Base-by-base conservation (phyloP, 1,140 invertebrate genomes). In the Bombus soroeensis region DNA sequence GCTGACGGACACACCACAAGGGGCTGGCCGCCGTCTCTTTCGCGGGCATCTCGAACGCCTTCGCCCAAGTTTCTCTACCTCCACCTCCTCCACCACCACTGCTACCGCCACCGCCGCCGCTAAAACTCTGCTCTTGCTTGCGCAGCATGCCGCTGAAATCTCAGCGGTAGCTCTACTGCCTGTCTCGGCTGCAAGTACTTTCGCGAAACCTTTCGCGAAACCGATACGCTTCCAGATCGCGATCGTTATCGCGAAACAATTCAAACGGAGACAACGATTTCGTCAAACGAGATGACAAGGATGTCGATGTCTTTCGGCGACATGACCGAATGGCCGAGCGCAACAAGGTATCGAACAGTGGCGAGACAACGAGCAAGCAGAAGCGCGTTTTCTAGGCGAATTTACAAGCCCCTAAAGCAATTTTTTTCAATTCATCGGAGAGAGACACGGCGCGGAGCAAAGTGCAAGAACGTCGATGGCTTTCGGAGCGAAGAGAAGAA, bases 1-100 rank as follows among this genome's bases (percentile, higher is more conserved):
- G 86, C 91, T 92, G 92, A 93, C 91, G 91, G 90, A 91, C 87
- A 91, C 79, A 89, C 89, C 85, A 83, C 87, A 90, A 90, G 87
- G 83, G 80, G 83, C 90, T 89, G 78, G 75, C 83, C 85, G 86
- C 89, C 81, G 74, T 89, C 86, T 89, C 87, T 86, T 86, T 90
- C 87, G 78, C 89, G 87, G 57, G 34, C 76, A 86, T 89, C 77
- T 83, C 83, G 82, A 88, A 86, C 72, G 53, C 73, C 87, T 88
- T 73, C 70, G 72, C 68, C 53, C 8, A 34, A 41, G 34, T 39
- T 43, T 53, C 81, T 62, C 70, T 18, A 15, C 28, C 2, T 43
- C 47, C 28, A 9, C 76, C 22, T 3, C 53, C 39, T 5, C 57
- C 28, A 32, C 62, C 22, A 10, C 22, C 32, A 25, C 53, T 57